Base-by-base conservation (phyloP, 2,797 vertebrate species). In the Falco naumanni region DNA sequence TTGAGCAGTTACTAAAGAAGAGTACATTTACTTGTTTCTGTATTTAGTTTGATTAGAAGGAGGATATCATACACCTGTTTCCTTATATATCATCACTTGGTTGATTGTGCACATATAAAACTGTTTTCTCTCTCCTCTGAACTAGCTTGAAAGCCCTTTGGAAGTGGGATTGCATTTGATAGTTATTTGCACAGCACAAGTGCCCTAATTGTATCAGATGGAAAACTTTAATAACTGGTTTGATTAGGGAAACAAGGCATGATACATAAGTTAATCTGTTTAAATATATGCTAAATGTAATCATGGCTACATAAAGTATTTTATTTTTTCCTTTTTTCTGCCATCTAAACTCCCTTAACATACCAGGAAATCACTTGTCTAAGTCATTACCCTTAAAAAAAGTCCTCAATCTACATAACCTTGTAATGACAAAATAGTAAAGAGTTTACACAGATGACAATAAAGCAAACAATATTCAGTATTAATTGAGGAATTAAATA, bases 391-490 rank as follows among this genome's bases (percentile, higher is more conserved):
- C 47, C 72, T 90, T 82, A 79, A 84, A 91, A 61, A 60, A 82
- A 66, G 41, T 69, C 71, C 33, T 63, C 53, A 77, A 61, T 78
- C 65, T 81, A 56, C 50, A 72, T 72, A 91, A 93, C 13, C 37
- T 61, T 80, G 25, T 87, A 83, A 90, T 71, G 75, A 90, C 50
- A 79, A 80, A 84, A 90, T 71, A 76, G 19, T 29, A 94, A 91
- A 85, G 29, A 56, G 53, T 79, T 91, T 88, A 65, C 8, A 57
- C 25, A 84, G 78, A 77, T 24, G 37, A 13, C 34, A 65, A 71
- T 61, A 89, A 94, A 84, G 7, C 63, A 92, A 87, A 41, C 14
- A 61, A 59, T n/a, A 64, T 47, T 86, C 72, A 71, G 17, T 25
- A 11, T 59, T 78, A 93, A 86, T 45, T 81, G 65, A 83, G 89